Conservation (phyloP, 2,797 vertebrate genomes). For the Myotis pilosus region DNA sequence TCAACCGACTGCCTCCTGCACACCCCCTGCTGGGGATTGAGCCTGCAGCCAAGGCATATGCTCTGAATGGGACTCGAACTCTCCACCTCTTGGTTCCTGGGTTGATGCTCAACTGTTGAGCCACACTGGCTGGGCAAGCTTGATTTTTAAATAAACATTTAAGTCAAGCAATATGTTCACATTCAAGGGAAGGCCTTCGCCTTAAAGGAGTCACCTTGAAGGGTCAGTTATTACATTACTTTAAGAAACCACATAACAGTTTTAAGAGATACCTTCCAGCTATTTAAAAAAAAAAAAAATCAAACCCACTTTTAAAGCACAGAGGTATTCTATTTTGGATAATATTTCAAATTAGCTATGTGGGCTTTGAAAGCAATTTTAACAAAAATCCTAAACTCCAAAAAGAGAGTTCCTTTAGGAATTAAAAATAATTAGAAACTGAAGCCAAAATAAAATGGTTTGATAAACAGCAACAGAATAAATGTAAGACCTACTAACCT, state of each 20-base stretch:
- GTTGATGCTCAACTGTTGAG: background rate
- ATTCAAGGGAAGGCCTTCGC: background rate
- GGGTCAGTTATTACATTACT: background rate
- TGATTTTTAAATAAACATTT: background rate
- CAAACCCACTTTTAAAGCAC: background rate
- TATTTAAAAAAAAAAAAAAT: background rate
- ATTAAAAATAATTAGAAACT: background rate
- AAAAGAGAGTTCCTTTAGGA: constrained; percentile 5
- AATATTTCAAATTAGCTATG: background rate
- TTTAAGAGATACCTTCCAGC: background rate
- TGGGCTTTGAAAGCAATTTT: constrained; percentile 12
- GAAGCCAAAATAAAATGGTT: background rate
- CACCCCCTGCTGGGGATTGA: no score
- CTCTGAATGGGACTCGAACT: no score
- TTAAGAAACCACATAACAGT: background rate
- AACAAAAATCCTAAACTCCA: background rate
- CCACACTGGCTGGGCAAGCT: background rate
- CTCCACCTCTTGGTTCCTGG: no score
- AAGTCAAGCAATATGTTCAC: background rate
- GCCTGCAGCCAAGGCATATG: no score
- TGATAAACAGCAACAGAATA: background rate
- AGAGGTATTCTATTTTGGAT: background rate
- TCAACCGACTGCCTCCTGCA: no score
- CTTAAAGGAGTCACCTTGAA: background rate
- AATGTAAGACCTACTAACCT: background rate